Evolutionary conservation across 1,140 invertebrate genomes (phyloP).

Genomic region (Drosophila jambulina): DNA sequence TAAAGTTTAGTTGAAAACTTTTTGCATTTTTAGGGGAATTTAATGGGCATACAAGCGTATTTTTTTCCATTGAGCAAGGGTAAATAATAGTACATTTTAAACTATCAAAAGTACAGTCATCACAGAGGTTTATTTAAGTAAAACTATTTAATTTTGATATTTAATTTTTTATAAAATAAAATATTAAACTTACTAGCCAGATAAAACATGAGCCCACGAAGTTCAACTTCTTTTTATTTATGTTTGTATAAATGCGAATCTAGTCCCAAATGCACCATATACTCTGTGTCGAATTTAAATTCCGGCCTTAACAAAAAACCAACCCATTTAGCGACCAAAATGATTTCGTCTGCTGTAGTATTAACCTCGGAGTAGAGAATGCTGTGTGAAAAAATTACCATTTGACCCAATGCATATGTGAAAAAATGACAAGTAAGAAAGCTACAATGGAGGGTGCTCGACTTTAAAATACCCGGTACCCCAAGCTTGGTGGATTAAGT

Average conservation of each 20-base stretch:
- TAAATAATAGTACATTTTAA: not conserved
- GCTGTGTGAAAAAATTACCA: conserved; percentile 31
- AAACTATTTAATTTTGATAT: not conserved
- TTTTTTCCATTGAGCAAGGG: not conserved
- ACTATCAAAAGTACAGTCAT: not conserved
- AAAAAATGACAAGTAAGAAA: not conserved
- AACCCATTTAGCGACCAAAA: conserved; percentile 29
- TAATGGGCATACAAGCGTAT: too few relatives aligned
- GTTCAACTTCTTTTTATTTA: not conserved
- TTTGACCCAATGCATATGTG: conserved; percentile 29
- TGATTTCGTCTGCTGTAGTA: conserved; percentile 1
- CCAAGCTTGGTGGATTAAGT: not conserved
- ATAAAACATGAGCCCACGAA: too few relatives aligned
- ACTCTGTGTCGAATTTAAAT: not conserved
- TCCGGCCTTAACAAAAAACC: not conserved
- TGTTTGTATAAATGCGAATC: not conserved
- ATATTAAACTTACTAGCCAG: not conserved
- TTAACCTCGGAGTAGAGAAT: conserved; percentile 16
- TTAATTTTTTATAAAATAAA: too few relatives aligned
- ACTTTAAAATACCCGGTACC: not conserved
- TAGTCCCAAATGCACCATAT: not conserved
- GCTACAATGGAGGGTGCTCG: not conserved
- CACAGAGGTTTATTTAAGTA: not conserved
- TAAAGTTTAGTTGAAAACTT: conserved; percentile 62
- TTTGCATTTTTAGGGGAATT: conserved; percentile 23